phyloP scores from a whole-genome alignment of 2,113 vertebrate genomes.

The Vimba vimba region DNA sequence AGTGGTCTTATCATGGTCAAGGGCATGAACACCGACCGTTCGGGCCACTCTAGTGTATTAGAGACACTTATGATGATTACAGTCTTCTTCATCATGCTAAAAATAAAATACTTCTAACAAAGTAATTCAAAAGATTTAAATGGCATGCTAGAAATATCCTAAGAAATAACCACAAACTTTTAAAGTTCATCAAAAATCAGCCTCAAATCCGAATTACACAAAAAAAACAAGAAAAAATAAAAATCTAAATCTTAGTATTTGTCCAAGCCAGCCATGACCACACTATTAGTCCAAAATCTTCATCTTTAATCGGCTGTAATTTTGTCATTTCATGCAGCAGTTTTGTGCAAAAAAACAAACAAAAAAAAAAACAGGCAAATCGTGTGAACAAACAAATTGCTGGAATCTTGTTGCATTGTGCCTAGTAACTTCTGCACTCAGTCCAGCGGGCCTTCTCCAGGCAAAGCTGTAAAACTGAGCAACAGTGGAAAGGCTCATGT shows the following conservation, averaged over 20 bases:
- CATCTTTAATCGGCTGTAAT: not conserved
- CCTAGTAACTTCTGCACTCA: not conserved
- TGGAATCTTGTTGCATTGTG: not conserved
- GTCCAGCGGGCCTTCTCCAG: not conserved
- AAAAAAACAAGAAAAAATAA: not conserved
- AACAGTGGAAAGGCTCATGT: slow-evolving; percentile 8
- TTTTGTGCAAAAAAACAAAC: not conserved
- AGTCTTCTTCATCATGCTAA: not conserved
- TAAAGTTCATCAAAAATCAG: too few species aligned
- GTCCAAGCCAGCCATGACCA: not conserved
- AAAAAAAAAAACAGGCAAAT: not conserved
- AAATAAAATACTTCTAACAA: not conserved
- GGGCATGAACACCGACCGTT: not conserved
- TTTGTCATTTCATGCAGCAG: not conserved
- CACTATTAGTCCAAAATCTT: not conserved
- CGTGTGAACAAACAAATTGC: not conserved
- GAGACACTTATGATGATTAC: not conserved
- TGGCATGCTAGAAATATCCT: slow-evolving; percentile 1
- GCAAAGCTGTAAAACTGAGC: slow-evolving; percentile 15
- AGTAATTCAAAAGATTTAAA: not conserved
- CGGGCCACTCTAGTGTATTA: not conserved
- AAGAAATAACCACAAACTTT: not conserved
- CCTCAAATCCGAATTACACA: not conserved
- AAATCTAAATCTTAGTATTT: not conserved
- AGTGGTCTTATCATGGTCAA: slow-evolving; percentile 29